Evolutionary conservation across 2,797 vertebrate species (phyloP), one percentile per base, ranked within the genome.

Genomic region (Diplodus puntazzo): DNA sequence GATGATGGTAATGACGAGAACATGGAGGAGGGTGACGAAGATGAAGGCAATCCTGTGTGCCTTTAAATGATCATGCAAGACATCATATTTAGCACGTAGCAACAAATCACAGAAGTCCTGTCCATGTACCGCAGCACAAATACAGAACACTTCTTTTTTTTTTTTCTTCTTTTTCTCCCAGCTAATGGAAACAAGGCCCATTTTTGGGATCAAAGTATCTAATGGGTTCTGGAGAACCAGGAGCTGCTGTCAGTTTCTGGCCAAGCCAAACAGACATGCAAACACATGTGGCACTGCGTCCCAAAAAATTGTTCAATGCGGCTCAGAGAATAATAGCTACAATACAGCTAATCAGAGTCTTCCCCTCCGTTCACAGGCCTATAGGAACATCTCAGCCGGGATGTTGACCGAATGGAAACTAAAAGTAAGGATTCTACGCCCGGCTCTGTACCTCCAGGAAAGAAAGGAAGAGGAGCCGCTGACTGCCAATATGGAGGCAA

Each of bases 261-360:
- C 96, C 96, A 97, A 97, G 96, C 93, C 93, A 96, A 97, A 97
- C 94, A 96, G 95, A 95, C 95, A 96, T 95, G 95, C 96, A 96
- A 95, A 96, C 92, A 96, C 94, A 96, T 92, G 93, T 93, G 93
- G 85, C 20, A 92, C 87, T 85, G 89, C 79, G 87, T 92, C 93
- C 94, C 94, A 93, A 88, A 93, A 92, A 90, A 92, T 90, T 93
- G 34, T 95, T 89, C 91, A 93, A 90, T 92, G 86, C 82, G 80
- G 83, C 74, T 83, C 79, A 55, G 71, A 89, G 75, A 91, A 91
- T 88, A 90, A 87, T 68, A 49, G 83, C 63, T 65, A 84, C 76
- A 86, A 88, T 87, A 81, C 69, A 71, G 73, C 59, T 77, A 81
- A 92, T 89, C 68, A 23, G 66, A 69, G 64, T 67, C 57, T 45